Conservation (phyloP, 1,140 invertebrate species). For the Atta texana region DNA sequence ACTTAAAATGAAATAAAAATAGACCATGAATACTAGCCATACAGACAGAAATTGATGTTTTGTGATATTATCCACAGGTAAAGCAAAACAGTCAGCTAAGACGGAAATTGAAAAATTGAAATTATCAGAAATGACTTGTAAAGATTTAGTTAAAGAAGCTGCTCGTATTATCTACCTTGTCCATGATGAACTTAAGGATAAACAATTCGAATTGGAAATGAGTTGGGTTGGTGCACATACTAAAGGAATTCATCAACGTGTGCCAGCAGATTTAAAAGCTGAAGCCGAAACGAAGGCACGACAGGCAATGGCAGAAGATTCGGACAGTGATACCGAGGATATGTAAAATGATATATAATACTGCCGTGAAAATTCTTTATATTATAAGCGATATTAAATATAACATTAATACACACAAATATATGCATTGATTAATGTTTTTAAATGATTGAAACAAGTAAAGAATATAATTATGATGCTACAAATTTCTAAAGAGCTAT, state of each 20-base stretch:
- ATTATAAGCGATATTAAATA: slow-evolving; percentile 65
- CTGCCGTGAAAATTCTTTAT: slow-evolving; percentile 59
- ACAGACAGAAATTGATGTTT: too few species aligned
- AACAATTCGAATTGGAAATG: slow-evolving; percentile 98
- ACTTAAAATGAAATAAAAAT: too few species aligned
- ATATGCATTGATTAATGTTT: slow-evolving; percentile 12
- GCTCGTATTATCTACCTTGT: slow-evolving; percentile 98
- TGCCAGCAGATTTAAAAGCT: slow-evolving; percentile 88
- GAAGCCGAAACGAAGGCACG: slow-evolving; percentile 94
- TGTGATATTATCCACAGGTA: slow-evolving; percentile 83
- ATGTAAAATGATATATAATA: slow-evolving; percentile 83
- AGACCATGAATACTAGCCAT: too few species aligned
- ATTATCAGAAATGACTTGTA: slow-evolving; percentile 93
- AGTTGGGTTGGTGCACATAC: slow-evolving; percentile 97
- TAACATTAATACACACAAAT: slow-evolving; percentile 52
- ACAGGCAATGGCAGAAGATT: slow-evolving; percentile 93
- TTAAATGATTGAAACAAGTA: slow-evolving; percentile 42
- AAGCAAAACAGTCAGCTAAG: slow-evolving; percentile 99
- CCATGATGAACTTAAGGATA: slow-evolving; percentile 99
- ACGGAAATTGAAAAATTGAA: slow-evolving; percentile 99
- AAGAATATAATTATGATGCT: slow-evolving; percentile 15
- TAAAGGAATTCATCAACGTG: slow-evolving; percentile 91
- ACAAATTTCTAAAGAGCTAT: background rate
- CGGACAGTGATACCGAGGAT: slow-evolving; percentile 94
- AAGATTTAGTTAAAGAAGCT: slow-evolving; percentile 97